Base-by-base conservation (phyloP, 1,140 invertebrate species). In the Drosophila sucinea region DNA sequence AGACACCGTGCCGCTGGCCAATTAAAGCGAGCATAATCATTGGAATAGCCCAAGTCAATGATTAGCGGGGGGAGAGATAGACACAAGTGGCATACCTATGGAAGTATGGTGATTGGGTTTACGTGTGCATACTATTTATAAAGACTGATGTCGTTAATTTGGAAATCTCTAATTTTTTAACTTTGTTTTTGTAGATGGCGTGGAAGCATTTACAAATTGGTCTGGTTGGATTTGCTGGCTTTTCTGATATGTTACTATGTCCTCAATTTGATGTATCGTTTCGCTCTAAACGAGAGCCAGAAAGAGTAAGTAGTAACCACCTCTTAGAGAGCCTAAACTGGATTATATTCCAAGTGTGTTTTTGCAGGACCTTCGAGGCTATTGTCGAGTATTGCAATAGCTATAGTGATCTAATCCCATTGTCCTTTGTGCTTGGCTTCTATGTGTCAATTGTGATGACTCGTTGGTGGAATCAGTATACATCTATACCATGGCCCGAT, bases 131-230 rank as follows among this genome's bases (percentile, higher is more conserved):
- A 68, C 73, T 85, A 86, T 78, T 84, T 81, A 69, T 74, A 81
- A 32, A 44, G 33, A 38, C 55, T 85, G 78, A 85, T 73, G 44
- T 51, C 44, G 44, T 51, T 51, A 4, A 51, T 3, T 41, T 41
- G 6, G 25, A 2, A 51, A 25, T 23, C 55, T 29, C 29, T 2
- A 38, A 57, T 5, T 25, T 51, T n/a, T 55, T 23, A 41, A 33
- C 1, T 32, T 51, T 35, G n/a, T 17, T 7, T 29, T 77, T 76
- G 17, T 95, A 97, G 97, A 95, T 99, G 98, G 98, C 94, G 96
- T 79, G 98, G 98, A 61, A 99, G 98, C 90, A 97, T 99, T 63
- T 99, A 99, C 95, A 99, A 99, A 93, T 93, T 99, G 81, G 96
- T 99, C 69, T 99, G 97, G 96, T 94, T 97, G 74, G 98, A 99